Percentiles rank a stretch among this genome's conserved stretches.
Conservation (phyloP, 2,113 vertebrate genomes). For the Petaurus breviceps region DNA sequence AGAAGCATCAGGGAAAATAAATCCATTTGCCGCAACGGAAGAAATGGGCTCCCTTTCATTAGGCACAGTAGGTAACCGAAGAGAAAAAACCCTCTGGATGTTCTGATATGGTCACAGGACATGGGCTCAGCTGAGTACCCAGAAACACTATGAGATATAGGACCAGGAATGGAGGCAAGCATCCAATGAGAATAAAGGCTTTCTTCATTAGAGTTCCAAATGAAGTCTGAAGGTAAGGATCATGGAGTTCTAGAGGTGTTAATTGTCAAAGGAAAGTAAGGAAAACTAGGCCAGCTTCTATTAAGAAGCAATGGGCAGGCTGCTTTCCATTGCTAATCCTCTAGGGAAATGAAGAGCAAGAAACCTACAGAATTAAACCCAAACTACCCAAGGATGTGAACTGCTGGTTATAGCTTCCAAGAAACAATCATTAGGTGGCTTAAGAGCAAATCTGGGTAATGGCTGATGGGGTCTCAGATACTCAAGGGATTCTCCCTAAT, state of each 20-base stretch:
- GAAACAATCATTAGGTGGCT: not conserved
- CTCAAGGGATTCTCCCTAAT: not conserved
- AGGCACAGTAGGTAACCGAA: not conserved
- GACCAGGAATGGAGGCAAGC: not conserved
- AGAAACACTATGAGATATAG: not conserved
- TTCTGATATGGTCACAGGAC: not conserved
- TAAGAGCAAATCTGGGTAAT: not conserved
- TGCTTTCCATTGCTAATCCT: not conserved
- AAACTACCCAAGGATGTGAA: not conserved
- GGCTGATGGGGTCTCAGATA: not conserved
- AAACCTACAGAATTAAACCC: not conserved
- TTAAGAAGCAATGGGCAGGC: not conserved
- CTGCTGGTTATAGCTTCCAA: not conserved
- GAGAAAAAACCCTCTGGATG: not conserved
- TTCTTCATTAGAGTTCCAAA: not conserved
- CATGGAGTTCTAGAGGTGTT: not conserved
- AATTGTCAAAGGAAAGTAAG: not conserved
- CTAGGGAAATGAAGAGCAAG: not conserved
- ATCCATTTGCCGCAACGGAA: conserved; percentile 38
- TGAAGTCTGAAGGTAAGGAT: not conserved
- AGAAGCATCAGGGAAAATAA: conserved; percentile 69
- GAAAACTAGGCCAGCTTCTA: not conserved
- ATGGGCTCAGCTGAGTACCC: not conserved
- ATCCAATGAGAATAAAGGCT: not conserved
- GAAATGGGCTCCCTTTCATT: not conserved